Percentiles rank a stretch among this genome's conserved stretches.
Conservation (phyloP, 2,797 vertebrate genomes). For the Sebastes kiyomatsui region DNA sequence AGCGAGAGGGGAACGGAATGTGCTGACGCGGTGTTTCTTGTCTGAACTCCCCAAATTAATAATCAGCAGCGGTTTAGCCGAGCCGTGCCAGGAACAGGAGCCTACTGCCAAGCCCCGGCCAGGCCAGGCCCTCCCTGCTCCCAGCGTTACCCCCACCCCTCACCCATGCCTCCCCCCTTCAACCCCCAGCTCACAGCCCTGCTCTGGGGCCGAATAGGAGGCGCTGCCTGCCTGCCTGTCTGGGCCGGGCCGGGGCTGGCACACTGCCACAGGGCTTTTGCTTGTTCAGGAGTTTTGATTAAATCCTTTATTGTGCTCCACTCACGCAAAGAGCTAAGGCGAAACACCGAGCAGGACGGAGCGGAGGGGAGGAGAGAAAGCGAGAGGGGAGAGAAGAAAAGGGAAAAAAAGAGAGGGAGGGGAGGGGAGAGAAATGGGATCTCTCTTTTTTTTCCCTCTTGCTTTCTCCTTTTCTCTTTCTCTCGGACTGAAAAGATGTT, state of each 20-base stretch:
- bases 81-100: slow-evolving; percentile 77
- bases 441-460: slow-evolving; percentile 33
- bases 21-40: slow-evolving; percentile 81
- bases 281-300: slow-evolving; percentile 86
- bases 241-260: slow-evolving; percentile 65
- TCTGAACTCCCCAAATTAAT: slow-evolving; percentile 85
- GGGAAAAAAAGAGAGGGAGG: background rate
- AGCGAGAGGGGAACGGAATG: slow-evolving; percentile 71
- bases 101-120: slow-evolving; percentile 74
- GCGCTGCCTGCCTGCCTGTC: slow-evolving; percentile 46
- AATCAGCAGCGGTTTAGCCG: slow-evolving; percentile 80
- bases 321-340: slow-evolving; percentile 83
- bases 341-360: slow-evolving; percentile 67
- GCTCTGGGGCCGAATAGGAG: slow-evolving; percentile 67
- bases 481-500: slow-evolving; percentile 64
- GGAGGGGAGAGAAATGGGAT: slow-evolving; percentile 52
- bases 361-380: slow-evolving; percentile 60
- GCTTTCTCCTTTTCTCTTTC: slow-evolving; percentile 64
- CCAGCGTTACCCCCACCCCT: slow-evolving; percentile 28
- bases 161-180: background rate
- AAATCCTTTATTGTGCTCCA: slow-evolving; percentile 84
- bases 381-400: slow-evolving; percentile 53
- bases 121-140: slow-evolving; percentile 58
- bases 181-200: slow-evolving; percentile 20
- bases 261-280: slow-evolving; percentile 78